phyloP scores from a whole-genome alignment of 2,888 invertebrate genomes.

The Chalcis sispes region DNA sequence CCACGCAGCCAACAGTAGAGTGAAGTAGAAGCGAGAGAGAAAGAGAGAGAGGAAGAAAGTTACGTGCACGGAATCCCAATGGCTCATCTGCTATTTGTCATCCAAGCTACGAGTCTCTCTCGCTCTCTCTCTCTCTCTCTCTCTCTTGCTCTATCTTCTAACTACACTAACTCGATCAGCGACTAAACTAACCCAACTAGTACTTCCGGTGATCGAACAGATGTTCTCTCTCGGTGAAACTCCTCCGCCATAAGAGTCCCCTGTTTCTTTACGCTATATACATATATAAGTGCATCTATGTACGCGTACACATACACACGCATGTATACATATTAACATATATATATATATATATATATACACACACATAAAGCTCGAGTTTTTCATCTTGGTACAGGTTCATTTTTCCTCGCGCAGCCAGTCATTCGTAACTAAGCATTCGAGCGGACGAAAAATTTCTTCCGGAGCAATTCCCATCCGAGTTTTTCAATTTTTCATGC shows the following conservation, averaged over 20 bases:
- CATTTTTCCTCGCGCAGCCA: not conserved
- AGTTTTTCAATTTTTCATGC: constrained; percentile 50
- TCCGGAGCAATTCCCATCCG: constrained; percentile 37
- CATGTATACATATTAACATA: not conserved
- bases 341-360: not conserved
- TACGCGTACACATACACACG: not conserved
- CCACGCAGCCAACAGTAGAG: constrained; percentile 50
- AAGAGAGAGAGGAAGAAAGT: constrained; percentile 40
- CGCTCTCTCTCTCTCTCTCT: constrained; percentile 14
- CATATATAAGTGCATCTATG: not conserved
- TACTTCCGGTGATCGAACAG: constrained; percentile 66
- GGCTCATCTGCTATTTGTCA: constrained; percentile 71
- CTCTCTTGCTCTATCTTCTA: constrained; percentile 50
- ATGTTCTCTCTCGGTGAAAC: constrained; percentile 57
- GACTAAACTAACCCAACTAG: constrained; percentile 68
- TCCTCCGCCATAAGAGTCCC: constrained; percentile 28
- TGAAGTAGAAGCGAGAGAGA: constrained; percentile 40
- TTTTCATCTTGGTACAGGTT: not conserved
- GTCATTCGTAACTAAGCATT: not conserved
- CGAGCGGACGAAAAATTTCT: constrained; percentile 28
- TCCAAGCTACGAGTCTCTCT: constrained; percentile 54
- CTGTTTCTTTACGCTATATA: not conserved
- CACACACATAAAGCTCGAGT: too few species aligned
- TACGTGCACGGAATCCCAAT: constrained; percentile 69
- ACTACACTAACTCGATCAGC: constrained; percentile 70